A percentile compares a stretch with the other conserved stretches of the same genome.
Conservation (phyloP, 2,888 invertebrate genomes). For the Nomada hirtipes region DNA sequence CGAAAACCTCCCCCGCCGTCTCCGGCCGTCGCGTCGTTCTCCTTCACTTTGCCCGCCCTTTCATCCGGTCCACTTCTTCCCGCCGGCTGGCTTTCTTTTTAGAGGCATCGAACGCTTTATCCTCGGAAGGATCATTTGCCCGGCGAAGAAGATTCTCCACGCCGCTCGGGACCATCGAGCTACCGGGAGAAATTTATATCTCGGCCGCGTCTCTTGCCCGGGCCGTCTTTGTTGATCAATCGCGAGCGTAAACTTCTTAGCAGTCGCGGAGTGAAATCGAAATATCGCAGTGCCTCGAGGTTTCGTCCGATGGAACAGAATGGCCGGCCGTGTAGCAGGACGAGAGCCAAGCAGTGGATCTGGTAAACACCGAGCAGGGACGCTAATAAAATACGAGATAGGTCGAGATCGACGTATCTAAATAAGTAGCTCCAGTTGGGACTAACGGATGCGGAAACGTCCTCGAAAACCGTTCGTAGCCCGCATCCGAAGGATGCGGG, state of each 20-base stretch:
- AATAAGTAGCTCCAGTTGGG: constrained; percentile 51
- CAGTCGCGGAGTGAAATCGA: constrained; percentile 18
- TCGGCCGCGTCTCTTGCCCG: neutral
- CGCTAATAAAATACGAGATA: constrained; percentile 48
- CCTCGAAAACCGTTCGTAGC: constrained; percentile 68
- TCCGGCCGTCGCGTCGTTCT: neutral
- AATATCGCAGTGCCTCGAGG: constrained; percentile 18
- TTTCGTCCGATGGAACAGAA: neutral
- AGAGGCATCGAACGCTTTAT: constrained; percentile 11
- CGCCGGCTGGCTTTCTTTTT: constrained; percentile 21
- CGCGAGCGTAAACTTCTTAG: constrained; percentile 14
- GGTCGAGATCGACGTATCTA: constrained; percentile 44
- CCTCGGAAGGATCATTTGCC: constrained; percentile 1
- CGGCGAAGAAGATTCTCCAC: neutral
- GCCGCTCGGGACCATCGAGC: neutral
- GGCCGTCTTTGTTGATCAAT: neutral
- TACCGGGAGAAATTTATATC: neutral
- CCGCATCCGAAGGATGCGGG: constrained; percentile 78
- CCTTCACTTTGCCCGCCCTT: constrained; percentile 11
- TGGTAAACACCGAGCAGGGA: neutral
- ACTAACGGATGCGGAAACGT: constrained; percentile 61
- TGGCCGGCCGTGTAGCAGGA: no score
- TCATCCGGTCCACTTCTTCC: constrained; percentile 21
- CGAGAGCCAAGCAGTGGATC: neutral
- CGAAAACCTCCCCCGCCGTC: constrained; percentile 20